Conservation (phyloP, 2,113 vertebrate genomes). For the Leiothrix lutea region DNA sequence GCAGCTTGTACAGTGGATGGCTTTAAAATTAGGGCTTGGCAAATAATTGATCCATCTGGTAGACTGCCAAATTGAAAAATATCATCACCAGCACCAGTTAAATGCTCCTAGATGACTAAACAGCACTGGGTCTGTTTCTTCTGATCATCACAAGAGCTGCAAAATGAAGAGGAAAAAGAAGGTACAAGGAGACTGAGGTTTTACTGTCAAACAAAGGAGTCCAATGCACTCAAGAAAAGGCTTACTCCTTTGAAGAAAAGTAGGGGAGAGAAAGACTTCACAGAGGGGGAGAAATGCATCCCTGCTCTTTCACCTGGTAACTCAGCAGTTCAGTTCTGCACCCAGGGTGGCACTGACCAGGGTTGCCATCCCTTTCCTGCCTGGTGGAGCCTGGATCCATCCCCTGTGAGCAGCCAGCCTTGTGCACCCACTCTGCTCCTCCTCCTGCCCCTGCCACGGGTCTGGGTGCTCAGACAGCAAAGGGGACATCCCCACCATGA, state of each 20-base stretch:
- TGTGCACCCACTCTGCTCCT: not conserved
- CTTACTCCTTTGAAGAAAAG: not conserved
- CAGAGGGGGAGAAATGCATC: rapidly evolving
- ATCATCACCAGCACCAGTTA: not conserved
- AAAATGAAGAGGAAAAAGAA: not conserved
- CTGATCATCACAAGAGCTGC: not conserved
- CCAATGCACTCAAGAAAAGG: not conserved
- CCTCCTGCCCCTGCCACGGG: not conserved
- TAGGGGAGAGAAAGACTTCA: not conserved
- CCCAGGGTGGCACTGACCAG: not conserved
- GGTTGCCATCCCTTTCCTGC: not conserved
- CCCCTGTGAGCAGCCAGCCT: not conserved
- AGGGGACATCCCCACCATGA: rapidly evolving
- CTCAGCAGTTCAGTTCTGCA: rapidly evolving
- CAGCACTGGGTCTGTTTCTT: not conserved
- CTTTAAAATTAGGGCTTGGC: not conserved
- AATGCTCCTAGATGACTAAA: not conserved
- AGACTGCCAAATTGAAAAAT: not conserved
- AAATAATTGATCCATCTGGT: not conserved
- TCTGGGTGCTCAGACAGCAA: rapidly evolving
- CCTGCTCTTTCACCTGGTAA: not conserved
- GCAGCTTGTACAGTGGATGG: not conserved
- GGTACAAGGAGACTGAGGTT: not conserved
- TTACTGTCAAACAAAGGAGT: not conserved
- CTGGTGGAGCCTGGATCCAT: not conserved